Conservation (phyloP, 2,113 vertebrate genomes). For the Lepus americanus region DNA sequence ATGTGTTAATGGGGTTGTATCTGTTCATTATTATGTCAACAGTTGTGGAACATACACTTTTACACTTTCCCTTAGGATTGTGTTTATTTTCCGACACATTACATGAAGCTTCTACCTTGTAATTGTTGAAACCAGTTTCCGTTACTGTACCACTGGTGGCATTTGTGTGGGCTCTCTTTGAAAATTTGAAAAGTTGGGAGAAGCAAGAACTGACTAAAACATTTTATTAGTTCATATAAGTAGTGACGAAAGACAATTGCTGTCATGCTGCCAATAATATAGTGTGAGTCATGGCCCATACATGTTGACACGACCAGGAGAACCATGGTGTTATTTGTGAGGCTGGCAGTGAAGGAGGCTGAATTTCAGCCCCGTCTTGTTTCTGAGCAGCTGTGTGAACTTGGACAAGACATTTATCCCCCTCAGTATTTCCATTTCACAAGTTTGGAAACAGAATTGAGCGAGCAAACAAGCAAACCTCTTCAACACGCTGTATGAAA, state of each 20-base stretch:
- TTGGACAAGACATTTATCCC: not conserved
- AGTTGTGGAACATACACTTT: slow-evolving; percentile 43
- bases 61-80: not conserved
- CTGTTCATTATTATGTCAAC: not conserved
- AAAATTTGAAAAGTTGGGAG: slow-evolving; percentile 45
- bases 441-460: not conserved
- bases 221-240: not conserved
- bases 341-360: not conserved
- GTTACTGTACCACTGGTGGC: not conserved
- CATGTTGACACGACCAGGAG: not conserved
- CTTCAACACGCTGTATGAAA: not conserved
- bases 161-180: not conserved
- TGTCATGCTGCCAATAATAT: not conserved
- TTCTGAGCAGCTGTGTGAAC: not conserved
- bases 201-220: not conserved
- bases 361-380: not conserved
- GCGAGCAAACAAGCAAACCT: not conserved
- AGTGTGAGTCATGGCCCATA: not conserved
- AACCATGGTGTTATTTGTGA: not conserved
- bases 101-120: not conserved
- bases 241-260: slow-evolving; percentile 20
- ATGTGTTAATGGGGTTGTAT: slow-evolving; percentile 40
- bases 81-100: slow-evolving; percentile 34
- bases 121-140: not conserved
- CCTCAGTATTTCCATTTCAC: not conserved